These are phyloP conservation scores for Corythornis vintsioides DNA, from an alignment of 2,113 vertebrate species.

Conservation along the genomic window DNA sequence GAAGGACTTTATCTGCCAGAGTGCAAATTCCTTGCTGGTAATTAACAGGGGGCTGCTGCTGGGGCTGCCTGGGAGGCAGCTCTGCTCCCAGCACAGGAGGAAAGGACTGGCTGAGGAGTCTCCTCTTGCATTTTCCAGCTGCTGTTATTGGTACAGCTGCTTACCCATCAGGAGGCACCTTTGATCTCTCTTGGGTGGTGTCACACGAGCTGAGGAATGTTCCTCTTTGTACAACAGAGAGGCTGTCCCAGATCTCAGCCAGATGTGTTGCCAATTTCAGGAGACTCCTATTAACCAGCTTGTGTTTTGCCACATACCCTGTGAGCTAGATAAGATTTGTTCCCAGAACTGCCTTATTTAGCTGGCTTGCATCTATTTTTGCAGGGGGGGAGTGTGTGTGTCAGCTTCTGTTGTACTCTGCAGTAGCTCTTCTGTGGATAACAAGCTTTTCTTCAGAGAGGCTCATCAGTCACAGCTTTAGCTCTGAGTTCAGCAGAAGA, in stretches of 20 bases:
- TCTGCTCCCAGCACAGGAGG: neutral
- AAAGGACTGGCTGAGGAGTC: neutral
- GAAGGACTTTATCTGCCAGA: conserved; percentile 35
- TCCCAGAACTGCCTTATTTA: neutral
- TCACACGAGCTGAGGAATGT: conserved; percentile 20
- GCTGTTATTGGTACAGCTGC: conserved; percentile 61
- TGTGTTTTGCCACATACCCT: neutral
- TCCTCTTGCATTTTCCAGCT: conserved; percentile 41
- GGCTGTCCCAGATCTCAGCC: conserved; percentile 17
- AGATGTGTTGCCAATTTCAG: neutral
- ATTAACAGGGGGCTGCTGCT: conserved; percentile 48
- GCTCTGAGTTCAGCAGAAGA: neutral
- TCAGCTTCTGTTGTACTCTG: neutral
- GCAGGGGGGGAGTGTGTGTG: neutral
- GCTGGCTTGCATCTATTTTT: neutral
- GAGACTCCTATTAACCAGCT: neutral
- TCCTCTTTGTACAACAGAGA: conserved; percentile 14
- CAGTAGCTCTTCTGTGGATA: neutral
- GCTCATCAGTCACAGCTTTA: neutral
- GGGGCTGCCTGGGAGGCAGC: neutral
- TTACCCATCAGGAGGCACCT: conserved; percentile 44
- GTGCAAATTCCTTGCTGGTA: conserved; percentile 42
- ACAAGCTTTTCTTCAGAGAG: neutral
- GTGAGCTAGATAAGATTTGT: neutral
- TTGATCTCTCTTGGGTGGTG: conserved; percentile 53